Evolutionary conservation across 2,888 invertebrate species (phyloP).

Genomic region (Mycogona germanica): DNA sequence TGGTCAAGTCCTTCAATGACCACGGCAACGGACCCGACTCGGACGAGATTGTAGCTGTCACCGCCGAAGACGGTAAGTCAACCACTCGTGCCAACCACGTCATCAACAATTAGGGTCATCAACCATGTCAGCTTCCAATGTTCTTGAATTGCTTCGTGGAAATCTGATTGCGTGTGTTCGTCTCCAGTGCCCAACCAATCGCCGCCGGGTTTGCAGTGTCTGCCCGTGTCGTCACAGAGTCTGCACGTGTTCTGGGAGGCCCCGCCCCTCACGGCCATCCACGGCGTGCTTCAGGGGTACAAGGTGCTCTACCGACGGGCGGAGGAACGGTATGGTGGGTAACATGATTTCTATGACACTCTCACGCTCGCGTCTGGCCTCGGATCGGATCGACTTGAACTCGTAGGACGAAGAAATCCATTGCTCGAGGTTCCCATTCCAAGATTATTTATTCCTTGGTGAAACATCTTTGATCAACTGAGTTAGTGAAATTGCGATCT

Average conservation of each 20-base stretch:
- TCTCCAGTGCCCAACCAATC: conserved; percentile 36
- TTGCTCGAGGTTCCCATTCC: no score
- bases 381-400: no score
- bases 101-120: no score
- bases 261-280: conserved; percentile 34
- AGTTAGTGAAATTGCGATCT: no score
- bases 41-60: conserved; percentile 23
- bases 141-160: no score
- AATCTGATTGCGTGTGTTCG: neutral
- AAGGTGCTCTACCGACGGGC: conserved; percentile 51
- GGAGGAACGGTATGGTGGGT: conserved; percentile 21
- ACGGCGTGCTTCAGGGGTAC: conserved; percentile 49
- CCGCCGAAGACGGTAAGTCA: conserved; percentile 26
- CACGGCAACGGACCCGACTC: conserved; percentile 27
- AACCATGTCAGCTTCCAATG: no score
- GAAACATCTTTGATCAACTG: no score
- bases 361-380: no score
- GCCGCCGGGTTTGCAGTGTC: conserved; percentile 35
- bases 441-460: no score
- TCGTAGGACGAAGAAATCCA: no score
- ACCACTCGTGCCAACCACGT: no score
- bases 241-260: conserved; percentile 36
- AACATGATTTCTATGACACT: conserved; percentile 12
- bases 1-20: conserved; percentile 26
- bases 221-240: conserved; percentile 33